Conservation (phyloP, 2,888 invertebrate genomes). For the Stenotaenia linearis region DNA sequence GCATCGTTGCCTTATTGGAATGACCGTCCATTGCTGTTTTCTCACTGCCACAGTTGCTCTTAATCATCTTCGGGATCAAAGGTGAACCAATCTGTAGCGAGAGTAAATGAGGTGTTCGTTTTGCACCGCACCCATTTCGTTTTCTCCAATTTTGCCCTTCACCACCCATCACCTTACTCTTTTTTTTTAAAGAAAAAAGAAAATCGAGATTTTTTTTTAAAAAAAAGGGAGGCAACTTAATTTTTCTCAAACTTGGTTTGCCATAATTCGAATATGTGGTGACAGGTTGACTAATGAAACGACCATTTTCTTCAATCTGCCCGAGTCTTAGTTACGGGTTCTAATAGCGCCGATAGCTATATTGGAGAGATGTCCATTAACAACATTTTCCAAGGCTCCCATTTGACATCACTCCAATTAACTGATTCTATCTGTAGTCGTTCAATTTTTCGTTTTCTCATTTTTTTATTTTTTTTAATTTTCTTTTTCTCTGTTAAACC, state of each 20-base stretch:
- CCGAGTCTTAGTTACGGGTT: not conserved
- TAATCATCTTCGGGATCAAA: not conserved
- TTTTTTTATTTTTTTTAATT: not conserved
- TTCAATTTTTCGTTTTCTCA: constrained; percentile 8
- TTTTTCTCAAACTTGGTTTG: not conserved
- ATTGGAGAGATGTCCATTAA: not conserved
- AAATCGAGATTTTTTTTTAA: not conserved
- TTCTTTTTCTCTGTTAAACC: not conserved
- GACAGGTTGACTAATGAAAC: constrained; percentile 26
- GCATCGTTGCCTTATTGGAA: not conserved
- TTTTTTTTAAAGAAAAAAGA: not conserved
- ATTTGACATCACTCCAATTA: constrained; percentile 21
- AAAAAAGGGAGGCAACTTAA: constrained; percentile 14
- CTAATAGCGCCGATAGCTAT: not conserved
- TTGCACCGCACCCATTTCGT: constrained; percentile 22
- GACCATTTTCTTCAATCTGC: not conserved
- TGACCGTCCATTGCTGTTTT: not conserved
- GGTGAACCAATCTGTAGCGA: constrained; percentile 20
- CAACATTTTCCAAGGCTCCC: not conserved
- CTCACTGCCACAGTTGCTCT: constrained; percentile 24
- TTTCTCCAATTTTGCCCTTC: constrained; percentile 1
- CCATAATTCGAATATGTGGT: constrained; percentile 19
- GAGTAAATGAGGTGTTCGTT: constrained; percentile 17
- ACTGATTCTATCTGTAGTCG: constrained; percentile 20
- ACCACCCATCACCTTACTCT: constrained; percentile 8